A percentile compares a stretch with the other conserved stretches of the same genome.
Conservation (phyloP, 1,140 invertebrate species). For the Sinonovacula constricta region DNA sequence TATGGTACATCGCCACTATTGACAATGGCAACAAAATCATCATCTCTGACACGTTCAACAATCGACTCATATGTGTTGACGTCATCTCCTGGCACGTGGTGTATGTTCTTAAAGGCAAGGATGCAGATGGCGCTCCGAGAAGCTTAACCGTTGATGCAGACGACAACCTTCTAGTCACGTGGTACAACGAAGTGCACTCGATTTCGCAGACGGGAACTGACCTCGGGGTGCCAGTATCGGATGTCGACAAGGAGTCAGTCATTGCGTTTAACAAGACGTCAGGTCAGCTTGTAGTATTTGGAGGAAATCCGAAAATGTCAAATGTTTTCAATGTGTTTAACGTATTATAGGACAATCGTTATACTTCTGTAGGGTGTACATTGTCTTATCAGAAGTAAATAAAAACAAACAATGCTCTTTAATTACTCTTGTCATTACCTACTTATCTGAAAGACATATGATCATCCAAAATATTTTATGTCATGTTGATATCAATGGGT, state of each 20-base stretch:
- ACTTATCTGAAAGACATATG: too few relatives aligned
- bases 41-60: slow-evolving; percentile 29
- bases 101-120: slow-evolving; percentile 13
- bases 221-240: slow-evolving; percentile 15
- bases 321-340: too few relatives aligned
- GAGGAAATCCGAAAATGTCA: too few relatives aligned
- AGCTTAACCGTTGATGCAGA: slow-evolving; percentile 27
- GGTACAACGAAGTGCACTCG: slow-evolving; percentile 35
- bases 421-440: too few relatives aligned
- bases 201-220: slow-evolving; percentile 25
- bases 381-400: too few relatives aligned
- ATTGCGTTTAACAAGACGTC: slow-evolving; percentile 22
- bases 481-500: too few relatives aligned
- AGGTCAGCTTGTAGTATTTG: slow-evolving; percentile 1
- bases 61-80: slow-evolving; percentile 36
- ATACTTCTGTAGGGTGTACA: too few relatives aligned
- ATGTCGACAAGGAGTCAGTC: background rate
- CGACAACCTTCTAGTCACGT: slow-evolving; percentile 30
- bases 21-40: slow-evolving; percentile 19
- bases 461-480: too few relatives aligned
- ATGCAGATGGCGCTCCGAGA: slow-evolving; percentile 19
- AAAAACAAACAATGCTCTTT: too few relatives aligned
- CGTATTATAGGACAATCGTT: too few relatives aligned
- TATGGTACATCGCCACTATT: slow-evolving; percentile 30
- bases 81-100: slow-evolving; percentile 35